Conservation (phyloP, 1,140 invertebrate species). For the Bombus superbus region DNA sequence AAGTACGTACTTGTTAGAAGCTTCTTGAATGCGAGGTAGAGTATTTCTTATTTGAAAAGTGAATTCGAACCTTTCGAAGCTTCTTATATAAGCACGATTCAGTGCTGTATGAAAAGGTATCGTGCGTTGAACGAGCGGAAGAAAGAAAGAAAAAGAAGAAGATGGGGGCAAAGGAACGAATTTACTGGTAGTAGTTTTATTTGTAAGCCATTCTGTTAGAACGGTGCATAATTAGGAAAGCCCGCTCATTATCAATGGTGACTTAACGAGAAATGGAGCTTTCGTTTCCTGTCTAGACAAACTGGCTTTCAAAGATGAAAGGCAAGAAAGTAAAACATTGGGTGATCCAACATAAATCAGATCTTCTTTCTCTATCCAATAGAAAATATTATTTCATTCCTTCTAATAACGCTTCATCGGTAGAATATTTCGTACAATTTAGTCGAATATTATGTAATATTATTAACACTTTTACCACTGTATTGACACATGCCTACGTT, state of each 20-base stretch:
- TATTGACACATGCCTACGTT: too few relatives aligned
- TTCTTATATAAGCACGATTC: constrained; percentile 3
- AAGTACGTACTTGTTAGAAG: too few relatives aligned
- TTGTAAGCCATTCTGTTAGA: constrained; percentile 33
- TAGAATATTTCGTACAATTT: neutral
- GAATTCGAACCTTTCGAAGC: neutral
- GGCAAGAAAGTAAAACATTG: constrained; percentile 38
- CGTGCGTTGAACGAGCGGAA: constrained; percentile 21
- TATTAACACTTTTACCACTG: neutral
- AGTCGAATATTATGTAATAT: neutral
- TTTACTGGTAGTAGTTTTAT: constrained; percentile 44
- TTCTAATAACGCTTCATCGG: neutral
- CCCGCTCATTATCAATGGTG: constrained; percentile 61
- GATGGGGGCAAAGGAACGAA: constrained; percentile 1
- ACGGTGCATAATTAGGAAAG: constrained; percentile 54
- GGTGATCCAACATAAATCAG: constrained; percentile 20
- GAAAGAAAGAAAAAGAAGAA: neutral
- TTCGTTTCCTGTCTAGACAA: constrained; percentile 65
- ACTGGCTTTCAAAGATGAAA: constrained; percentile 23
- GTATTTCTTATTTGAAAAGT: neutral
- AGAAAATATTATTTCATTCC: neutral
- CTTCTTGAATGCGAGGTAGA: neutral
- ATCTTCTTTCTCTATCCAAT: neutral
- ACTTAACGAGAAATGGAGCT: constrained; percentile 54
- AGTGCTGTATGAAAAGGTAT: constrained; percentile 27